Conservation (phyloP, 2,888 invertebrate species). For the Harmothoe impar region DNA sequence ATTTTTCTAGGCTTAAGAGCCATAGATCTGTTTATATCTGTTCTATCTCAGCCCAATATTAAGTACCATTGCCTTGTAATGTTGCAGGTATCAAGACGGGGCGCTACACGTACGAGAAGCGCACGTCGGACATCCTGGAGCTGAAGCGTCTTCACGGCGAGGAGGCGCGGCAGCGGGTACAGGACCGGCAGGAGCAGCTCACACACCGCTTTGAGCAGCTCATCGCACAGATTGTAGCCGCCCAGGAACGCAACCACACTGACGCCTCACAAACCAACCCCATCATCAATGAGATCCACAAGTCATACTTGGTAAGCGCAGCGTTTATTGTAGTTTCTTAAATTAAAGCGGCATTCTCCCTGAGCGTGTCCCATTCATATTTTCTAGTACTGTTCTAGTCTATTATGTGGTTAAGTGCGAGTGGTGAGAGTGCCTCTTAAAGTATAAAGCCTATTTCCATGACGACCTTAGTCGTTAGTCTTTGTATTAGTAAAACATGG, state of each 20-base stretch:
- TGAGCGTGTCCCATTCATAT: too few species aligned
- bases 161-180: constrained; percentile 16
- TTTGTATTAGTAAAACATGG: too few species aligned
- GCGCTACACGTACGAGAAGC: constrained; percentile 78
- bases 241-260: constrained; percentile 33
- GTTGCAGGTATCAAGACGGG: constrained; percentile 79
- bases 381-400: too few species aligned
- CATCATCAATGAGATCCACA: constrained; percentile 38
- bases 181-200: constrained; percentile 1
- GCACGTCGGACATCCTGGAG: constrained; percentile 78
- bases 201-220: background rate
- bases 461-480: too few species aligned
- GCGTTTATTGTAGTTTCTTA: background rate
- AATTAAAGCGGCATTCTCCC: background rate
- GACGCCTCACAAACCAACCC: constrained; percentile 38
- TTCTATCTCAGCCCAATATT: too few species aligned
- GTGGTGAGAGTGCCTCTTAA: too few species aligned
- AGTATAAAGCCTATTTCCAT: too few species aligned
- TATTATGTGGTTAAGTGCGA: too few species aligned
- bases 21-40: too few species aligned
- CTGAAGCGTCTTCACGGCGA: constrained; percentile 70
- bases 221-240: constrained; percentile 1
- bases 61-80: too few species aligned
- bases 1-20: too few species aligned
- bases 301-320: background rate